Base-by-base conservation (phyloP, 2,888 invertebrate species). In the Dorcus hopei region DNA sequence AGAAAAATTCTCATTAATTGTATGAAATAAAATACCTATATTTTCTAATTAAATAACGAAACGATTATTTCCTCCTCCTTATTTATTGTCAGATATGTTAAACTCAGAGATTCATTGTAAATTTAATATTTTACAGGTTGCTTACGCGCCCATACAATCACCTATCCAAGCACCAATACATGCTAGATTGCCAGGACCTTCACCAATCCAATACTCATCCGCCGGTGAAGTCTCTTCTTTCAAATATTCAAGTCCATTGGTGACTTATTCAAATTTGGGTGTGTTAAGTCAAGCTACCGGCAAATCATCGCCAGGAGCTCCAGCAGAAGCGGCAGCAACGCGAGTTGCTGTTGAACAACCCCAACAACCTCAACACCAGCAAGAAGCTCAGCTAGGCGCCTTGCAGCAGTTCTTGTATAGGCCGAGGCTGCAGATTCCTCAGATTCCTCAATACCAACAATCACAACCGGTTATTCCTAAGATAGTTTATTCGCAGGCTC, bases 161-260 rank as follows among this genome's bases (percentile, higher is more conserved):
- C 48, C 64, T 23, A 56, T 57, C n/a, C 49, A 65, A 33, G 64
- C 11, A 72, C 49, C 41, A 45, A 14, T 51, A 33, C 54, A 55
- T 14, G 51, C 61, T n/a, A 33, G 7, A 33, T 33, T 33, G 1
- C 50, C 50, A 55, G 58, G 56, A 33, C 66, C 64, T 40, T 56
- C 63, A 16, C 60, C 68, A 38, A 39, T 61, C 26, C 72, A 68
- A 14, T 77, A 74, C 49, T 78, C 77, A 0, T 69, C 74, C 57
- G 78, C 78, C n/a, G 72, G 72, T 38, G 76, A 77, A 49, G 78
- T 78, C 3, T 78, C 77, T 2, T 71, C 73, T 52, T 78, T 78
- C 69, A 72, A 73, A 61, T 78, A 77, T 62, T 71, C 72, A 42
- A 77, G 76, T 57, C 78, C 78, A 7, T 62, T 77, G 23, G 78